Evolutionary conservation across 2,888 invertebrate species (phyloP).

Genomic region (Cenopis cana): DNA sequence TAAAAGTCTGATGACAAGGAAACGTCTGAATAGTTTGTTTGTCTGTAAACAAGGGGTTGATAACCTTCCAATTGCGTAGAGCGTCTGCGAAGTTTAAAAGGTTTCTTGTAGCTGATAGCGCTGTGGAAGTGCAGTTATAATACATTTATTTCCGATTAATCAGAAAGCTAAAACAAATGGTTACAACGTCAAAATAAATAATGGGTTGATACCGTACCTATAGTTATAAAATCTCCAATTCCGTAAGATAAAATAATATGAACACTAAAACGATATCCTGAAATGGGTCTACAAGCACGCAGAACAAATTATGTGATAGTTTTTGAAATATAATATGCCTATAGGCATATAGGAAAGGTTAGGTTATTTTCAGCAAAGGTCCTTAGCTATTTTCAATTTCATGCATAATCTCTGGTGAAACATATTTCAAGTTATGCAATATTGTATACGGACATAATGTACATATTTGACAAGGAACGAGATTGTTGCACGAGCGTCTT

Average conservation of each 20-base stretch:
- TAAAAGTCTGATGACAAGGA: slow-evolving; percentile 13
- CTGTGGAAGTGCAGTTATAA: neutral
- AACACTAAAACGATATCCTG: too few species aligned
- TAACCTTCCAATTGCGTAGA: slow-evolving; percentile 16
- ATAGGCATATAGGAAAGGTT: too few species aligned
- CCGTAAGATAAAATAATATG: too few species aligned
- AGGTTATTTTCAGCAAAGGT: neutral
- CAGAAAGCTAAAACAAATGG: neutral
- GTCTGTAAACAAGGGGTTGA: slow-evolving; percentile 31
- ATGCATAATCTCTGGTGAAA: slow-evolving; percentile 3
- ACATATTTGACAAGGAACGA: slow-evolving; percentile 6
- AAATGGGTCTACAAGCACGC: too few species aligned
- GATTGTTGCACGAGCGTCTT: neutral
- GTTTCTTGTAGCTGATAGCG: neutral
- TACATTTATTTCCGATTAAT: neutral
- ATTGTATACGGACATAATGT: neutral
- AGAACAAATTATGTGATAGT: too few species aligned
- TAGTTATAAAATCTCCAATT: too few species aligned
- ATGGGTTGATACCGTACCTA: too few species aligned
- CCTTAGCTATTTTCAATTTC: too few species aligned
- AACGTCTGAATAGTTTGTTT: slow-evolving; percentile 18
- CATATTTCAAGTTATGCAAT: neutral
- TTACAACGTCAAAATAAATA: too few species aligned
- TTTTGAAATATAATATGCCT: too few species aligned
- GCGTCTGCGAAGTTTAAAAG: slow-evolving; percentile 26